A percentile compares a stretch with the other conserved stretches of the same genome.
Conservation (phyloP, 2,888 invertebrate genomes). For the Pseudococcus longispinus region DNA sequence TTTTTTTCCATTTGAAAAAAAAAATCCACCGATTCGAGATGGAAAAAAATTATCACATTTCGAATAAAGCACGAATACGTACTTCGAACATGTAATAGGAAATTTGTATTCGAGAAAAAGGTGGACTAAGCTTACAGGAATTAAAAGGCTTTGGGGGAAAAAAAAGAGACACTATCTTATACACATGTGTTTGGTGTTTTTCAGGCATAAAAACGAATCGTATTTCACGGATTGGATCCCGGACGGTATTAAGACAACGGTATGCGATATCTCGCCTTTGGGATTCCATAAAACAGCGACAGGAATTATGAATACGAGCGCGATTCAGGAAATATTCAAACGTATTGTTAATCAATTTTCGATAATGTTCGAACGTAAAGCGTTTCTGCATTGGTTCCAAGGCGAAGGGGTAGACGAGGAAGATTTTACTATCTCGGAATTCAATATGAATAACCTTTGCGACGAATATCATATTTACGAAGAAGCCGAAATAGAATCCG, state of each 20-base stretch:
- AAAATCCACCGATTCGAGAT: background rate
- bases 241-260: slow-evolving; percentile 50
- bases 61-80: background rate
- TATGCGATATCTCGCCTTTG: slow-evolving; percentile 47
- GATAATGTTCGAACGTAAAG: slow-evolving; percentile 61
- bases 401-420: slow-evolving; percentile 85
- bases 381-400: slow-evolving; percentile 72
- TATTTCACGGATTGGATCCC: slow-evolving; percentile 55
- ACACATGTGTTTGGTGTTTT: background rate
- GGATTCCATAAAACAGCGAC: slow-evolving; percentile 52
- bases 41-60: background rate
- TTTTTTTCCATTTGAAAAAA: background rate
- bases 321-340: slow-evolving; percentile 50
- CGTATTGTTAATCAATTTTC: slow-evolving; percentile 50
- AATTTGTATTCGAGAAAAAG: background rate
- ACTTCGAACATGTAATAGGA: background rate
- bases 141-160: background rate
- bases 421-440: slow-evolving; percentile 66
- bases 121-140: background rate
- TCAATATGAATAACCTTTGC: slow-evolving; percentile 46
- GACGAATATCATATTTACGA: slow-evolving; percentile 54
- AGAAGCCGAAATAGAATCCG: slow-evolving; percentile 67
- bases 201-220: slow-evolving; percentile 50
- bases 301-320: slow-evolving; percentile 49
- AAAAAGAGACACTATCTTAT: background rate